Base-by-base conservation (phyloP, 2,888 invertebrate species). In the Notocelia uddmanniana region DNA sequence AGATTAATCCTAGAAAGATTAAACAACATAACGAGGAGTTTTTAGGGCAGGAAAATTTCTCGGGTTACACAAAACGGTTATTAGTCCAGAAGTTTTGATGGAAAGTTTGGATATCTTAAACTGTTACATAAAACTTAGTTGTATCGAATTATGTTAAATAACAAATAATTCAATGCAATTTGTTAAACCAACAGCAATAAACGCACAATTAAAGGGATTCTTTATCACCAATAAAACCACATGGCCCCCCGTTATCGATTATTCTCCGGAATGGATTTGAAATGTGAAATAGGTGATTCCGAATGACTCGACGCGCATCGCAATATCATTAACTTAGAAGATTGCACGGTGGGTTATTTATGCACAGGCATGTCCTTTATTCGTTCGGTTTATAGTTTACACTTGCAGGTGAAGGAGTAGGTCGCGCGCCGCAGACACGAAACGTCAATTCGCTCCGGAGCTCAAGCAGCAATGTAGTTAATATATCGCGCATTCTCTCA, bases 241-340 rank as follows among this genome's bases (percentile, higher is more conserved):
- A 74, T 21, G 73, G 18, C 60, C 34, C 34, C 23, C 60, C 21
- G 23, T 34, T 69, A 73, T 62, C 74, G 77, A 77, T 80, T 74
- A 76, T 52, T 69, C 74, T 73, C 77, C 72, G 75, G 73, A 79
- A 80, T 78, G 78, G 77, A 78, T 81, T 80, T 80, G 81, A 83
- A 82, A 83, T 84, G 81, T 78, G 77, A 77, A 83, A 83, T 79
- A 81, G 83, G 77, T 79, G 80, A 85, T 85, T 82, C 82, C 76
- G 80, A 84, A 83, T 82, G 85, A 83, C 82, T 83, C 79, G 79
- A 85, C 84, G 82, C 85, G 80, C 80, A 86, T 85, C 79, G 85
- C 83, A 85, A 88, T 87, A 87, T 87, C 86, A 89, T 89, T 89
- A 89, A 84, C 78, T 84, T 80, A 80, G 84, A 83, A 84, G 83